Percentiles rank a stretch among this genome's conserved stretches.
Evolutionary conservation across 30 jellyfish, hydroid and myxozoan genomes (phyloP).

Genomic region (Cassiopea xamachana): DNA sequence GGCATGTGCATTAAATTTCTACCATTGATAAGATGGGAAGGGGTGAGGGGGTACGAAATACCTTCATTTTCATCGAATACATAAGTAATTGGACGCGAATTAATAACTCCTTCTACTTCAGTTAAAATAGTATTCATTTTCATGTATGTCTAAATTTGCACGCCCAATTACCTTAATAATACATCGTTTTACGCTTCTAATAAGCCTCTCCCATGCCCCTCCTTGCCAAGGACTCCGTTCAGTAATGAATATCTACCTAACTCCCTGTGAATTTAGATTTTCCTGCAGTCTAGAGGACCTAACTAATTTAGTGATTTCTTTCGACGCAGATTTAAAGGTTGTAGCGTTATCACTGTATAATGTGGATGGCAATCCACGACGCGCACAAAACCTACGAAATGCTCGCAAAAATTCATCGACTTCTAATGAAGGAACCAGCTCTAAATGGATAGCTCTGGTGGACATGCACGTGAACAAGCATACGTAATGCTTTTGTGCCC

Average conservation of each 20-base stretch:
- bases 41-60: no score
- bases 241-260: constrained; percentile 23
- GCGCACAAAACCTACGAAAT: constrained; percentile 60
- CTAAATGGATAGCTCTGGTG: constrained; percentile 60
- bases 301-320: constrained; percentile 24
- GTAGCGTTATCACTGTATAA: no score
- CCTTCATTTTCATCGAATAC: no score
- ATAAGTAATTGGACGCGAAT: no score
- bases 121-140: constrained; percentile 28
- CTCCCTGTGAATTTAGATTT: constrained; percentile 6
- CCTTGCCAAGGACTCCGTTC: no score
- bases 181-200: no score
- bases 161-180: no score
- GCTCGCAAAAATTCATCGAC: constrained; percentile 66
- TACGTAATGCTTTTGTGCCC: constrained; percentile 35
- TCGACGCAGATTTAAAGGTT: constrained; percentile 51
- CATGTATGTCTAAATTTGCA: constrained; percentile 31
- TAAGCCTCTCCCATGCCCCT: no score
- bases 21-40: no score
- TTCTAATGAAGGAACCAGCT: constrained; percentile 31
- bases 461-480: constrained; percentile 65
- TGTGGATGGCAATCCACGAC: constrained; percentile 69
- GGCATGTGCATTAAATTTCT: no score
- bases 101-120: no score
- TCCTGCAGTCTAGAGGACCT: constrained; percentile 32